Base-by-base conservation (phyloP, 1,140 invertebrate species). In the Drosophila equinoxialis region DNA sequence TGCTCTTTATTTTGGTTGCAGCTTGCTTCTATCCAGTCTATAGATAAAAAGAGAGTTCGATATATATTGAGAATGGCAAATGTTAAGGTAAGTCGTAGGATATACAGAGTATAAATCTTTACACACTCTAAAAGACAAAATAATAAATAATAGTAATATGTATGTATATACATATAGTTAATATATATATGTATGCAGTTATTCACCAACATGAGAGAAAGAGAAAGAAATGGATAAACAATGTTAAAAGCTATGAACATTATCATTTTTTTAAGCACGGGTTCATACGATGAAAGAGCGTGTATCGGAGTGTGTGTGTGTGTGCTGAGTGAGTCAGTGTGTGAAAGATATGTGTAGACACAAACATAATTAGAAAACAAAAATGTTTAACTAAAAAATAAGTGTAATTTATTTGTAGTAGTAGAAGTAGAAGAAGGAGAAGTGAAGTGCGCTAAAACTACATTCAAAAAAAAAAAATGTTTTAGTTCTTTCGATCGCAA, bases 211-310 rank as follows among this genome's bases (percentile, higher is more conserved):
- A 30, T 51, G 5, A 74, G 39, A 35, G n/a, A 14, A 57, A 84
- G 59, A 85, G 66, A 71, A 54, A 17, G 17, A 57, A 7, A 59
- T 48, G 37, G 41, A 72, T 76, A 79, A 79, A 86, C 70, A 74
- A 74, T 59, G 69, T 79, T 87, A 37, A 65, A 82, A 87, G 83
- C 83, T 86, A 86, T 79, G 63, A 87, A 87, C 79, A 87, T 72
- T 11, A 23, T 51, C 35, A 30, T 20, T 48, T 48, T 23, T 17
- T 48, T 51, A 54, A 72, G 79, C 83, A 76, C 74, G 61, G 54
- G 17, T 20, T 57, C 33, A 57, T 54, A 20, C 68, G 67, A 71
- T 74, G 51, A 74, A 4, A 48, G 64, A 63, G 48, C 58, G 42
- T 68, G 41, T 7, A 14, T 41, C 20, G 14, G 35, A 41, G 33